A percentile compares a stretch with the other conserved stretches of the same genome.
Conservation (phyloP, 2,888 invertebrate species). For the Troides aeacus region DNA sequence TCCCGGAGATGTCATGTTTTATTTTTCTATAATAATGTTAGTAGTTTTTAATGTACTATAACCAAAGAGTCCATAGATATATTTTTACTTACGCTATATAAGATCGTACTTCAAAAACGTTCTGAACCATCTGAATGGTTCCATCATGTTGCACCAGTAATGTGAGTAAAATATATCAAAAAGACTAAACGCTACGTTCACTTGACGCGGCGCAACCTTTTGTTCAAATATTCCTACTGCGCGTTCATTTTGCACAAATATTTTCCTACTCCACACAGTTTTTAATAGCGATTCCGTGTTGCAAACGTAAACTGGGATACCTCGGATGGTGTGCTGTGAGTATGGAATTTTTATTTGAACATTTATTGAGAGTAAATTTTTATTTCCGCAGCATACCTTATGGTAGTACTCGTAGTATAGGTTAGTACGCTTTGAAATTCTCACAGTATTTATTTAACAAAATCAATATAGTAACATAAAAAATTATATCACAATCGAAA, state of each 20-base stretch:
- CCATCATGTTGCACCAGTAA: too few species aligned
- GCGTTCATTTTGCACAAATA: constrained; percentile 15
- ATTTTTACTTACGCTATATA: too few species aligned
- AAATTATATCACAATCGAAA: too few species aligned
- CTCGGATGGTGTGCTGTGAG: constrained; percentile 1
- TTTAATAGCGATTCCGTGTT: constrained; percentile 19
- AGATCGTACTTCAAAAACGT: too few species aligned
- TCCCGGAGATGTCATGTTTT: too few species aligned
- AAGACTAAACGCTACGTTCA: neutral
- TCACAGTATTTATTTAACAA: neutral
- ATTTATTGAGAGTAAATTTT: constrained; percentile 11
- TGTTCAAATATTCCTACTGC: constrained; percentile 18
- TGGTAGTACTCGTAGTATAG: neutral
- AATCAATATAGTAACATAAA: too few species aligned
- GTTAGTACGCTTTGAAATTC: neutral
- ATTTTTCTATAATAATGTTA: too few species aligned
- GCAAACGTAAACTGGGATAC: constrained; percentile 14
- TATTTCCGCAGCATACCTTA: neutral
- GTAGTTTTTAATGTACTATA: too few species aligned
- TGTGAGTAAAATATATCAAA: neutral
- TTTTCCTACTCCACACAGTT: constrained; percentile 7
- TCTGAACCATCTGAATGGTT: too few species aligned
- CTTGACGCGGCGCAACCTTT: neutral
- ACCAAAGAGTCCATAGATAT: too few species aligned
- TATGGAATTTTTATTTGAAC: constrained; percentile 4